Percentiles rank a stretch among this genome's conserved stretches.
Evolutionary conservation across 1,140 invertebrate genomes (phyloP).

Genomic region (Hycleus cichorii): DNA sequence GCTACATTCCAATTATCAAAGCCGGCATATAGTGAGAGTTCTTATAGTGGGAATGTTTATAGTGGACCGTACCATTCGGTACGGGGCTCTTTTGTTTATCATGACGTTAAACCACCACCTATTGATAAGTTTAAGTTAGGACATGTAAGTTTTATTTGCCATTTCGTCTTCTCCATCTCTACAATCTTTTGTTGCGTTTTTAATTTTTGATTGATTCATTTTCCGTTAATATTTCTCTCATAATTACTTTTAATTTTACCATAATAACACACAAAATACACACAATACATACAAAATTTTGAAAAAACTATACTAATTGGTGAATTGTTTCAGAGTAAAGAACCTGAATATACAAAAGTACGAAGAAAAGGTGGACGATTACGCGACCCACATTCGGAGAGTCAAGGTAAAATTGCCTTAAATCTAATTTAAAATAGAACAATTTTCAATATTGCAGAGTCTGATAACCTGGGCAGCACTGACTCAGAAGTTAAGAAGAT

Average conservation of each 20-base stretch:
- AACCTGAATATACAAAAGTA: constrained; percentile 74
- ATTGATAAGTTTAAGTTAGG: constrained; percentile 54
- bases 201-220: not conserved
- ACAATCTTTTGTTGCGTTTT: constrained; percentile 1
- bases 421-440: not conserved
- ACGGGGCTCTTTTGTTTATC: constrained; percentile 82
- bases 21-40: constrained; percentile 77
- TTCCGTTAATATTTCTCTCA: not conserved
- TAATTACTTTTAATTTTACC: too few relatives aligned
- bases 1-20: constrained; percentile 85
- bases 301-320: not conserved
- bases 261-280: too few relatives aligned
- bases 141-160: constrained; percentile 43
- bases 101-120: constrained; percentile 62
- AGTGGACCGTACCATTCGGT: constrained; percentile 78
- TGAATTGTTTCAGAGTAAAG: constrained; percentile 54
- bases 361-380: constrained; percentile 67
- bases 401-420: constrained; percentile 54
- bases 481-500: constrained; percentile 84
- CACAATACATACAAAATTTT: too few relatives aligned
- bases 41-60: constrained; percentile 81
- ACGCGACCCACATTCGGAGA: constrained; percentile 69
- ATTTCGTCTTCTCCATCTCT: not conserved
- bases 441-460: constrained; percentile 56
- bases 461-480: constrained; percentile 77